phyloP scores from a whole-genome alignment of 92 coral and sea anemone species.

The Pocillopora meandrina region DNA sequence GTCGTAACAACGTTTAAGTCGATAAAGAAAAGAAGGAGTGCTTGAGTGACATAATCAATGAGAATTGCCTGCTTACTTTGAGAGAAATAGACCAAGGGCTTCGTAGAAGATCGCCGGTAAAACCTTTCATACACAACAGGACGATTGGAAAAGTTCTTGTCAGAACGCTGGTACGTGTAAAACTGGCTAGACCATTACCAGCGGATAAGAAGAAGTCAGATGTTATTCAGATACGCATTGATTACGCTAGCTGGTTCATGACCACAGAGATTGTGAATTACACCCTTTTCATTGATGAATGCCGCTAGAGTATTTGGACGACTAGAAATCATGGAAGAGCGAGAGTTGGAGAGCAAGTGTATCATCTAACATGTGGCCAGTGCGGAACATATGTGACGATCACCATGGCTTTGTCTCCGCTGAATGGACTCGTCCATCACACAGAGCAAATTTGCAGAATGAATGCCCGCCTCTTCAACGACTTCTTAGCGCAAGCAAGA shows the following conservation, averaged over 20 bases:
- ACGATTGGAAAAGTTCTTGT: conserved; percentile 43
- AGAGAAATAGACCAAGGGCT: conserved; percentile 48
- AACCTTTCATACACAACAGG: conserved; percentile 25
- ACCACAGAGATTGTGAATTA: conserved; percentile 18
- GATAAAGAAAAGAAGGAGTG: conserved; percentile 68
- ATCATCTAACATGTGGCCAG: too few species aligned
- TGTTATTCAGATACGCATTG: conserved; percentile 28
- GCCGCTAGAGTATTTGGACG: conserved; percentile 51
- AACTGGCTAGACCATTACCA: conserved; percentile 53
- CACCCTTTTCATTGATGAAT: too few species aligned
- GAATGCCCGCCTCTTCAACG: conserved; percentile 44
- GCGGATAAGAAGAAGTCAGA: conserved; percentile 53
- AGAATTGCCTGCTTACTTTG: conserved; percentile 56
- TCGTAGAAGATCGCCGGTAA: conserved; percentile 38
- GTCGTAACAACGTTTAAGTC: conserved; percentile 44
- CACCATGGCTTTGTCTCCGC: conserved; percentile 34
- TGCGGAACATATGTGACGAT: conserved; percentile 10
- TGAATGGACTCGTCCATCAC: conserved; percentile 42
- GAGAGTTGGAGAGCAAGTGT: too few species aligned
- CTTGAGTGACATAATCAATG: conserved; percentile 45
- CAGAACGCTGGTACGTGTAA: conserved; percentile 1
- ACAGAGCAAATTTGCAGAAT: conserved; percentile 45
- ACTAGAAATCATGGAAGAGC: too few species aligned
- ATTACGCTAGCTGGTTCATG: conserved; percentile 49
- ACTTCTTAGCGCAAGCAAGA: conserved; percentile 39